phyloP scores from a whole-genome alignment of 2,113 vertebrate species.

The Phocoena sinus region DNA sequence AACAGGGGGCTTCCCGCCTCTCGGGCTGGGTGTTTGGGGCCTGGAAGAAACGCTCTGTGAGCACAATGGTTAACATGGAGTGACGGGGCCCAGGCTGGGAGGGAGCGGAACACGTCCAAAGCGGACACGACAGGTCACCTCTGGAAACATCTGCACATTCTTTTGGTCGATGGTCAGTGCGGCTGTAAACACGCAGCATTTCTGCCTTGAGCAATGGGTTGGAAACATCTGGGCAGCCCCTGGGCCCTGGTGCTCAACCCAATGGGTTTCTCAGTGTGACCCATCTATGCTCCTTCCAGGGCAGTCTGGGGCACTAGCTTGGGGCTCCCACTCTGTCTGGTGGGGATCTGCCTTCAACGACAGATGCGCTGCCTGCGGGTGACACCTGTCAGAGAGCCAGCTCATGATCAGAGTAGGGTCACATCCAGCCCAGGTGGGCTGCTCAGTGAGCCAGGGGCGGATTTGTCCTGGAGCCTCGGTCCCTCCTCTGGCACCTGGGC shows the following conservation, averaged over 20 bases:
- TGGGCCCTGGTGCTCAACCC: neutral
- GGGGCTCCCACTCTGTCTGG: neutral
- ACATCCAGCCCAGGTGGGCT: fast-evolving
- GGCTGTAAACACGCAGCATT: neutral
- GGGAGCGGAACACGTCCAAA: neutral
- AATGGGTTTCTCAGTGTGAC: neutral
- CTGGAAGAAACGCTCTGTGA: neutral
- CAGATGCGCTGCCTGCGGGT: slow-evolving; percentile 13
- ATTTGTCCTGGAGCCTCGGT: neutral
- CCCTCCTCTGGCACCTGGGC: neutral
- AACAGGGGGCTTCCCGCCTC: neutral
- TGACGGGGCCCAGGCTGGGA: neutral
- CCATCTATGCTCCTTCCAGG: neutral
- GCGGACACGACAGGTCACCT: neutral
- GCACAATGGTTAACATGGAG: neutral
- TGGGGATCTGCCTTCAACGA: slow-evolving; percentile 43
- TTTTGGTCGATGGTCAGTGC: neutral
- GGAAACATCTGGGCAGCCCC: neutral
- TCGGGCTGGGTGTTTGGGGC: neutral
- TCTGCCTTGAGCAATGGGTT: neutral
- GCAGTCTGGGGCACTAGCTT: neutral
- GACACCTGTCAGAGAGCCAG: slow-evolving; percentile 57
- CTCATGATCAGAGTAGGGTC: slow-evolving; percentile 60
- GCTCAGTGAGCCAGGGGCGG: neutral
- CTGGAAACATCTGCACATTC: neutral